phyloP scores from a whole-genome alignment of 1,140 invertebrate species.

The Diabrotica undecimpunctata region DNA sequence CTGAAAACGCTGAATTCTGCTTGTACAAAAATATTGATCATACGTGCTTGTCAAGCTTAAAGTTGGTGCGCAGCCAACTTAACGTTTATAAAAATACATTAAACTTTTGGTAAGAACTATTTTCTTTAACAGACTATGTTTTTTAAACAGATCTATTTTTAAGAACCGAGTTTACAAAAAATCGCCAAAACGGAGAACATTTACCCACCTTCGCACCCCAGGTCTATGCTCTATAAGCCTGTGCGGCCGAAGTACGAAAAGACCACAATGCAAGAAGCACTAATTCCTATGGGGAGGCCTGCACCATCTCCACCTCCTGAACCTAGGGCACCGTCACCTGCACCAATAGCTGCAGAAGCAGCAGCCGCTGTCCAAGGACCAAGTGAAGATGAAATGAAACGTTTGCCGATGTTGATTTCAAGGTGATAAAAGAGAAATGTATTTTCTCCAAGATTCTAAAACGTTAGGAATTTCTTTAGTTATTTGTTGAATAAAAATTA shows the following conservation, averaged over 20 bases:
- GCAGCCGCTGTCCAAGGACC: slow-evolving; percentile 6
- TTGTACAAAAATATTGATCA: too few relatives aligned
- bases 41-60: too few relatives aligned
- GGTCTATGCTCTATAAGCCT: slow-evolving; percentile 28
- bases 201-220: slow-evolving; percentile 7
- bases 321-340: slow-evolving; percentile 21
- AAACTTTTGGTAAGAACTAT: too few relatives aligned
- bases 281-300: slow-evolving; percentile 30
- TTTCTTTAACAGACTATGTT: too few relatives aligned
- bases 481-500: too few relatives aligned
- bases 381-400: slow-evolving; percentile 14
- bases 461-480: too few relatives aligned
- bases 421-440: slow-evolving; percentile 45
- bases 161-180: background rate
- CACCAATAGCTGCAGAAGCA: slow-evolving; percentile 5
- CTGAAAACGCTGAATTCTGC: too few relatives aligned
- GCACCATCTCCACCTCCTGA: slow-evolving; percentile 17
- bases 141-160: slow-evolving; percentile 1
- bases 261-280: slow-evolving; percentile 30
- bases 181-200: slow-evolving; percentile 11
- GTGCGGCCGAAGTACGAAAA: slow-evolving; percentile 17
- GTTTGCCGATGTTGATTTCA: slow-evolving; percentile 58
- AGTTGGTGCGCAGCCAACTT: too few relatives aligned
- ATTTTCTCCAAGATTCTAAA: too few relatives aligned
- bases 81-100: too few relatives aligned